Evolutionary conservation across 2,797 vertebrate species (phyloP).

Genomic region (Syndactyla subalaris): DNA sequence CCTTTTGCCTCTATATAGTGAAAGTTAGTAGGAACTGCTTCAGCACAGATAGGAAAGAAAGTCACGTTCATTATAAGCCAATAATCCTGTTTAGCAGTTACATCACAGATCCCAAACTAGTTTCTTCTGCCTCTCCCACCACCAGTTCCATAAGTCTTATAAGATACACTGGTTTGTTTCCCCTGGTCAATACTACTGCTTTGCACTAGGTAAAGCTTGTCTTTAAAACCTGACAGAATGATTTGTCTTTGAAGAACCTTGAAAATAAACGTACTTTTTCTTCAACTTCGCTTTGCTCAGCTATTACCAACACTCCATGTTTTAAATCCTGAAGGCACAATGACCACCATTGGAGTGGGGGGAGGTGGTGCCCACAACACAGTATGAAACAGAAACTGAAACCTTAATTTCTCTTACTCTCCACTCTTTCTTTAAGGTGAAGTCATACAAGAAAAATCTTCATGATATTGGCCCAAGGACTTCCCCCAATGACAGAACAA

Average conservation of each 20-base stretch:
- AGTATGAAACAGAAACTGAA: background rate
- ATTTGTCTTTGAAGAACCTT: background rate
- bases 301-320: fast-evolving
- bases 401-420: background rate
- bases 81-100: fast-evolving
- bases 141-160: background rate
- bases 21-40: background rate
- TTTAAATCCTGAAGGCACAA: background rate
- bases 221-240: background rate
- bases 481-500: fast-evolving
- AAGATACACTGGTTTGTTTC: background rate
- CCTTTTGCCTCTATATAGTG: fast-evolving
- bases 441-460: background rate
- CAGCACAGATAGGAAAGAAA: background rate
- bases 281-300: background rate
- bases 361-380: background rate
- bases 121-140: background rate
- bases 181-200: background rate
- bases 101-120: background rate
- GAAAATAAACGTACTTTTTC: background rate
- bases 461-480: background rate
- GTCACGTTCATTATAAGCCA: background rate
- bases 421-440: background rate
- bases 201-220: fast-evolving
- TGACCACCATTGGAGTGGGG: background rate